Conservation (phyloP, 1,140 invertebrate species). For the Paraescarpia echinospica region DNA sequence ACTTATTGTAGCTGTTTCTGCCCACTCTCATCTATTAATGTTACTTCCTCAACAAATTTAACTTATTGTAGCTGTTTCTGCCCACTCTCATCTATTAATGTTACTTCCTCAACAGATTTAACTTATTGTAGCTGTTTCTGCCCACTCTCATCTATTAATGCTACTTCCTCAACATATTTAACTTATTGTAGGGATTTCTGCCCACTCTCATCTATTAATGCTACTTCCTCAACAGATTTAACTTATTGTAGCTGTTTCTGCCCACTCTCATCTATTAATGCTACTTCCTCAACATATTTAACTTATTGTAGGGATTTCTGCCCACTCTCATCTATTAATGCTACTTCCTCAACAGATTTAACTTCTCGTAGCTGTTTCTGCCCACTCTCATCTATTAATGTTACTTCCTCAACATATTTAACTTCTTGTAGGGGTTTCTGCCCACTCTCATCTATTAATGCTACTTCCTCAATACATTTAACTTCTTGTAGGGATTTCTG, state of each 20-base stretch:
- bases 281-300: too few relatives aligned
- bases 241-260: neutral
- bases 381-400: neutral
- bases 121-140: neutral
- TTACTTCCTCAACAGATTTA: too few relatives aligned
- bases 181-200: neutral
- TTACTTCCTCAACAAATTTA: too few relatives aligned
- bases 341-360: too few relatives aligned
- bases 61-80: neutral
- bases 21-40: neutral
- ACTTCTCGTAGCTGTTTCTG: neutral
- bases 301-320: neutral
- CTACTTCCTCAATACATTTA: too few relatives aligned
- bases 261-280: neutral
- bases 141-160: neutral
- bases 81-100: neutral
- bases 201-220: neutral
- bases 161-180: too few relatives aligned
- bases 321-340: neutral
- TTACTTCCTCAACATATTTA: too few relatives aligned
- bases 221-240: too few relatives aligned
- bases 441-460: neutral
- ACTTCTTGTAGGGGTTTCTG: neutral
- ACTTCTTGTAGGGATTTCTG: neutral
- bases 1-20: neutral